Percentiles rank a stretch among this genome's conserved stretches.
These are phyloP conservation scores for Typhlomys cinereus DNA, from an alignment of 2,113 vertebrate species.

Conservation along the genomic window DNA sequence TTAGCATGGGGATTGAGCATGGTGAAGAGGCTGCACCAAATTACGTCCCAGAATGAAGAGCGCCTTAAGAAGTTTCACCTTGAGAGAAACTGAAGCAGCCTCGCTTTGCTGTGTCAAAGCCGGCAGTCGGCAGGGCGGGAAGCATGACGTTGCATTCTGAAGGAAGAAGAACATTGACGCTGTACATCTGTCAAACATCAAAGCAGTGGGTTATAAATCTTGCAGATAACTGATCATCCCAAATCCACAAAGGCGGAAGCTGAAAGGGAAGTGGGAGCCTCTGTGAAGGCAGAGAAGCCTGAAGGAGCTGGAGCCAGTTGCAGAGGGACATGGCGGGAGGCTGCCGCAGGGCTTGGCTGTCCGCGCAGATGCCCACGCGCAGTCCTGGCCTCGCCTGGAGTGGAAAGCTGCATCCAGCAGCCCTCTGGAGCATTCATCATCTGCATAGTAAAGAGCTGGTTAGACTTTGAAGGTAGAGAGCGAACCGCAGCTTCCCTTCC, in stretches of 20 bases:
- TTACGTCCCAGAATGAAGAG: conserved; percentile 3
- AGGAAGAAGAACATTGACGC: conserved; percentile 54
- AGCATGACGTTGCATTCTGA: conserved; percentile 10
- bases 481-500: background rate
- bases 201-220: conserved; percentile 72
- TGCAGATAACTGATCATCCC: conserved; percentile 62
- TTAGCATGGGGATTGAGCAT: background rate
- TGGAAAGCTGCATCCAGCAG: background rate
- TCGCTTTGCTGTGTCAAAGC: conserved; percentile 29
- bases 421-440: conserved; percentile 39
- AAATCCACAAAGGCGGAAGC: conserved; percentile 67
- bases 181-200: conserved; percentile 52
- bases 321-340: conserved; percentile 20
- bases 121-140: conserved; percentile 39
- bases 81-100: conserved; percentile 45
- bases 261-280: conserved; percentile 69
- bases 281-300: conserved; percentile 56
- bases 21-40: background rate
- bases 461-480: conserved; percentile 50
- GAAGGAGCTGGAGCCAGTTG: background rate
- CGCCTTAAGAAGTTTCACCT: conserved; percentile 30
- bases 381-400: conserved; percentile 21
- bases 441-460: background rate
- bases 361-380: conserved; percentile 64
- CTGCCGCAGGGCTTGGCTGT: background rate